Percentiles rank a stretch among this genome's conserved stretches.
Evolutionary conservation across 23 tunicate genomes (phyloP).

Genomic region (Clavelina lepadiformis): DNA sequence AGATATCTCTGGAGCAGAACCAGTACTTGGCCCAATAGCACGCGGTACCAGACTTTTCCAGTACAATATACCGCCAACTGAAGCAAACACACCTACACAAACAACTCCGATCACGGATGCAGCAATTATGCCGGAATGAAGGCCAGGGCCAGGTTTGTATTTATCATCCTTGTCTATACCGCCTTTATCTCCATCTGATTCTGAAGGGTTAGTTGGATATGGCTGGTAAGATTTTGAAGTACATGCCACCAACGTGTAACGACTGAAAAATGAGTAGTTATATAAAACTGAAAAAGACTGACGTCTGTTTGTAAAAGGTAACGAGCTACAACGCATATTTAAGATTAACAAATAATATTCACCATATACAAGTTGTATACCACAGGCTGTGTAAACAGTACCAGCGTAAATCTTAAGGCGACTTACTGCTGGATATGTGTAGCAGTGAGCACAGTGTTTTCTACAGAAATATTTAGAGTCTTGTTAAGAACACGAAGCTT

Average conservation of each 20-base stretch:
- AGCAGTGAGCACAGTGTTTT: neutral
- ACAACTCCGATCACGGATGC: conserved; percentile 60
- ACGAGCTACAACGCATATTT: too few relatives aligned
- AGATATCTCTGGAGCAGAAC: conserved; percentile 38
- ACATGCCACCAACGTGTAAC: too few relatives aligned
- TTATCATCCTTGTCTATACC: neutral
- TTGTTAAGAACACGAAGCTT: neutral
- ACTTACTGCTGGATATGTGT: neutral
- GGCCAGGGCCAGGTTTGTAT: neutral
- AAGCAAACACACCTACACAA: conserved; percentile 41
- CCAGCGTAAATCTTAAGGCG: too few relatives aligned
- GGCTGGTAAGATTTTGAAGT: too few relatives aligned
- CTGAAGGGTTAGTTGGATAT: too few relatives aligned
- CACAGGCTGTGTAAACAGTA: too few relatives aligned
- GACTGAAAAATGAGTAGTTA: too few relatives aligned
- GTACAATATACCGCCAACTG: conserved; percentile 55
- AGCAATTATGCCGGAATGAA: conserved; percentile 52
- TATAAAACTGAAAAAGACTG: too few relatives aligned
- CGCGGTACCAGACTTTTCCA: conserved; percentile 43
- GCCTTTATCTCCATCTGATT: neutral
- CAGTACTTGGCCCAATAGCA: conserved; percentile 55
- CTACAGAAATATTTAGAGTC: neutral
- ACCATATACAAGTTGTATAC: too few relatives aligned
- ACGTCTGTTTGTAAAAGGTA: too few relatives aligned
- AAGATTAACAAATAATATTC: too few relatives aligned